These are phyloP conservation scores for Nothoprocta pentlandii DNA, from an alignment of 2,113 vertebrate species.

Conservation along the genomic window DNA sequence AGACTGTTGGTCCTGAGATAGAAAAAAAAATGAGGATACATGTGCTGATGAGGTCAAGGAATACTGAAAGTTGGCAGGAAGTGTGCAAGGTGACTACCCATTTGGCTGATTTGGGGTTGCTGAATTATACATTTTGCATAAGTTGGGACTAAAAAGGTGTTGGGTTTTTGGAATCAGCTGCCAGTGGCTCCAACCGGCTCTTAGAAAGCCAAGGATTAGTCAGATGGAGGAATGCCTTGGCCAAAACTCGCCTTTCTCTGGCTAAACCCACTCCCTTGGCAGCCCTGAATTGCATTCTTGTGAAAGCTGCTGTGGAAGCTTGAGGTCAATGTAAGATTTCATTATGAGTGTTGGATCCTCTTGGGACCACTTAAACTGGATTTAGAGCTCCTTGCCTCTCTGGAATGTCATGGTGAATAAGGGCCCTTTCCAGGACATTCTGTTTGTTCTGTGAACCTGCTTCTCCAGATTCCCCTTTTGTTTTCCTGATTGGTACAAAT, in stretches of 20 bases:
- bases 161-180: constrained; percentile 56
- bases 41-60: background rate
- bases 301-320: constrained; percentile 64
- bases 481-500: constrained; percentile 24
- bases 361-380: constrained; percentile 29
- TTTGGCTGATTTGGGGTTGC: constrained; percentile 29
- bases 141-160: constrained; percentile 49
- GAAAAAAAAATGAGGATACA: background rate
- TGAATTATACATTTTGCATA: constrained; percentile 40
- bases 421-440: constrained; percentile 20
- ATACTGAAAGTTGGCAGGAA: constrained; percentile 30
- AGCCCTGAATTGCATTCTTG: background rate
- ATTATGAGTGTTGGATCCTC: constrained; percentile 19
- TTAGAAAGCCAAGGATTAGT: constrained; percentile 64
- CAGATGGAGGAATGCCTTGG: constrained; percentile 65
- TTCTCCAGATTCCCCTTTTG: constrained; percentile 18
- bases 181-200: constrained; percentile 47
- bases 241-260: constrained; percentile 58
- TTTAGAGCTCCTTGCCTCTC: constrained; percentile 50
- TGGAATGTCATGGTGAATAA: constrained; percentile 5
- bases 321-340: constrained; percentile 38
- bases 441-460: constrained; percentile 33
- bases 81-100: background rate
- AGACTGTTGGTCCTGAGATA: background rate
- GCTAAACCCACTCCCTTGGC: constrained; percentile 48